Percentiles rank a stretch among this genome's conserved stretches.
Conservation (phyloP, 1,140 invertebrate genomes). For the Drosophila sucinea region DNA sequence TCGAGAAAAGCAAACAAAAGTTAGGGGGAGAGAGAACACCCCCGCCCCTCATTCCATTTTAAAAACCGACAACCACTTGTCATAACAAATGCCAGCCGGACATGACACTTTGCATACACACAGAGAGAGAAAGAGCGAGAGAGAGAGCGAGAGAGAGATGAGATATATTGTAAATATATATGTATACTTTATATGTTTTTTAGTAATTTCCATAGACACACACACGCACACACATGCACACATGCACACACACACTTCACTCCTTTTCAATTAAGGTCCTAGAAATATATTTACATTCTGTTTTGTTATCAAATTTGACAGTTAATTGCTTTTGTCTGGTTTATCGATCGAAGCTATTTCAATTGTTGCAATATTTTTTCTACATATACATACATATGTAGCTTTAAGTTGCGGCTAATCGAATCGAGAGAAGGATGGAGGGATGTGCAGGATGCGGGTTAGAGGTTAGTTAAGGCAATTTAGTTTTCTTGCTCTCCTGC, state of each 20-base stretch:
- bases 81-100: constrained; percentile 69
- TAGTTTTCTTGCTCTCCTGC: constrained; percentile 55
- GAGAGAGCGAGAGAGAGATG: constrained; percentile 1
- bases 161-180: constrained; percentile 5
- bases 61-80: constrained; percentile 58
- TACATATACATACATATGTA: background rate
- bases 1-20: constrained; percentile 56
- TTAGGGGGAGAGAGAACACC: background rate
- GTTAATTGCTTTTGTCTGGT: constrained; percentile 69
- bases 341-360: constrained; percentile 42
- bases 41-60: background rate
- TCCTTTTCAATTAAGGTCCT: constrained; percentile 61
- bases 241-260: constrained; percentile 16
- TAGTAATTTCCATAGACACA: constrained; percentile 53
- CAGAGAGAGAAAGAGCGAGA: constrained; percentile 18
- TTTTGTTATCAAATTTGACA: constrained; percentile 66
- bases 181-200: constrained; percentile 63
- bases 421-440: background rate
- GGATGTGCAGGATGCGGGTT: background rate
- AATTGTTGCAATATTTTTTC: constrained; percentile 65
- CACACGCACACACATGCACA: constrained; percentile 3
- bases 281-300: constrained; percentile 54
- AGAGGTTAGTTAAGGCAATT: constrained; percentile 54
- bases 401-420: constrained; percentile 49
- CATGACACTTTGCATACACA: constrained; percentile 32